Percentiles rank a stretch among this genome's conserved stretches.
Evolutionary conservation across 2,888 invertebrate genomes (phyloP).

Genomic region (Entomobrya multifasciata): DNA sequence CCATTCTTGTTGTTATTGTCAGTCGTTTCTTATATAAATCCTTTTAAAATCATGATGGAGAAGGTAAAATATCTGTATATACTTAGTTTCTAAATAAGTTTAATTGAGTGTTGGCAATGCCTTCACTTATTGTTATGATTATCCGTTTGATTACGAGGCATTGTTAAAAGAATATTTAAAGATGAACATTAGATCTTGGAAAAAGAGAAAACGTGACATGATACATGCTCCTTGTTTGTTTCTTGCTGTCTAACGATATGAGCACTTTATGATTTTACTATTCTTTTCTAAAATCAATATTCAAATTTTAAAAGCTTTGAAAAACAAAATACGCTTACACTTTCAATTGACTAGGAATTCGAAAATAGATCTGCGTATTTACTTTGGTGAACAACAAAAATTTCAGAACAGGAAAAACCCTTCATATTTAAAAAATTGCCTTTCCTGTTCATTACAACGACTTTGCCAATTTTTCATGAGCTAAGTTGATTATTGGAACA

Average conservation of each 20-base stretch:
- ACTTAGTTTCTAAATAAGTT: constrained; percentile 3
- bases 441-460: too few species aligned
- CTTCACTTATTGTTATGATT: constrained; percentile 66
- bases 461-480: too few species aligned
- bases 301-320: too few species aligned
- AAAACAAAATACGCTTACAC: too few species aligned
- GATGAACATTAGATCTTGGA: constrained; percentile 9
- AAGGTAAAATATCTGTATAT: constrained; percentile 13
- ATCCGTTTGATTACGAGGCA: constrained; percentile 54
- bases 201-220: constrained; percentile 46
- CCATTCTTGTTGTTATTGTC: constrained; percentile 41
- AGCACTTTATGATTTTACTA: not conserved
- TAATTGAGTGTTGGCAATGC: constrained; percentile 62
- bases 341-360: too few species aligned
- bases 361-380: too few species aligned
- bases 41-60: constrained; percentile 26
- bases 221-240: constrained; percentile 42
- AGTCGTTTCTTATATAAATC: constrained; percentile 23
- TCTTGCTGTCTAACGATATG: constrained; percentile 9
- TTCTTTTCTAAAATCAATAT: too few species aligned
- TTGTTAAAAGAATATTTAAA: constrained; percentile 47
- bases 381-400: too few species aligned
- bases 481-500: too few species aligned
- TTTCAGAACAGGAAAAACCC: too few species aligned
- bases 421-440: too few species aligned